phyloP scores from a whole-genome alignment of 1,140 invertebrate species.

The Cotesia typhae region DNA sequence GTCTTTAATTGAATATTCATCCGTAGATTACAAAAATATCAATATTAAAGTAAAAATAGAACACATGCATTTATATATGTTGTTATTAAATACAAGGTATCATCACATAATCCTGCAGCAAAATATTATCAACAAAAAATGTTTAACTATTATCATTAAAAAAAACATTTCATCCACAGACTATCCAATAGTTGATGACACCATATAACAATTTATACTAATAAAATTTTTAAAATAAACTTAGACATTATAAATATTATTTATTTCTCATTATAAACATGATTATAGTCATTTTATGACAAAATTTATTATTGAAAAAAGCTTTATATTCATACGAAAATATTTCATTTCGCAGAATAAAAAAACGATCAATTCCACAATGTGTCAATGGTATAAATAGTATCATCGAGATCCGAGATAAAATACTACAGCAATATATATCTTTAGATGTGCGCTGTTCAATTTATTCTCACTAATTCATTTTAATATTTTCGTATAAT shows the following conservation, averaged over 20 bases:
- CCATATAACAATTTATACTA: background rate
- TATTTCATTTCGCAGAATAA: constrained; percentile 44
- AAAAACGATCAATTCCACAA: constrained; percentile 58
- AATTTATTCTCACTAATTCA: constrained; percentile 35
- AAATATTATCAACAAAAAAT: no score
- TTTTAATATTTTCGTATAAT: constrained; percentile 29
- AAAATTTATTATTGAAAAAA: constrained; percentile 42
- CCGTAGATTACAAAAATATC: background rate
- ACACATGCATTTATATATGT: background rate
- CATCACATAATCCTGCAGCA: no score
- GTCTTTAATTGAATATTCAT: constrained; percentile 4
- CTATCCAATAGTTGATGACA: background rate
- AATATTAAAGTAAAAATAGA: constrained; percentile 7
- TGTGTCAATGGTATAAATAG: constrained; percentile 53
- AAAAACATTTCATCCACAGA: no score
- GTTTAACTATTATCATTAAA: no score
- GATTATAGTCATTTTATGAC: constrained; percentile 61
- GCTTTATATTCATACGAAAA: constrained; percentile 36
- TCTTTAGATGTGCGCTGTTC: constrained; percentile 25
- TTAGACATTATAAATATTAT: background rate
- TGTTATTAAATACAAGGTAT: no score
- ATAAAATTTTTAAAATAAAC: background rate
- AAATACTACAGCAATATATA: constrained; percentile 12
- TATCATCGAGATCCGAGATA: constrained; percentile 39
- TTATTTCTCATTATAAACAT: constrained; percentile 47